phyloP scores from a whole-genome alignment of 2,797 vertebrate species.

The Chelon labrosus region DNA sequence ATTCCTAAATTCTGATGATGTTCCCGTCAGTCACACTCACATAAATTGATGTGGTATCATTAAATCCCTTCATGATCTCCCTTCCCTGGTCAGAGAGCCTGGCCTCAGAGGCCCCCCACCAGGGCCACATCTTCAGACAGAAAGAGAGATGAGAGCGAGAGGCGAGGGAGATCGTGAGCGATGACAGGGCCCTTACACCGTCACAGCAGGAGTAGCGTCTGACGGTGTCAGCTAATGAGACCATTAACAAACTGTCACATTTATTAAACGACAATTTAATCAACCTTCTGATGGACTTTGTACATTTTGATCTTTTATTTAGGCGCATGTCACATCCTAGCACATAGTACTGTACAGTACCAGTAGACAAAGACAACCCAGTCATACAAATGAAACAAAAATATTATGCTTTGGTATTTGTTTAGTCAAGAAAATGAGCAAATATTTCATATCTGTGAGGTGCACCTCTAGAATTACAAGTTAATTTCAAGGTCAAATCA shows the following conservation, averaged over 20 bases:
- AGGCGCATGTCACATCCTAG: background rate
- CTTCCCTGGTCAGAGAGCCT: too few relatives aligned
- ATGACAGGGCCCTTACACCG: constrained; percentile 41
- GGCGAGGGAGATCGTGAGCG: constrained; percentile 17
- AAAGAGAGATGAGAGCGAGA: constrained; percentile 38
- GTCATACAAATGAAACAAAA: too few relatives aligned
- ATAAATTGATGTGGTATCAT: too few relatives aligned
- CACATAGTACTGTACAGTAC: background rate
- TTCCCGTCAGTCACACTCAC: too few relatives aligned
- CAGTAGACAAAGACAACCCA: too few relatives aligned
- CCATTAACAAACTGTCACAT: constrained; percentile 54
- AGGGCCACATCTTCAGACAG: constrained; percentile 13
- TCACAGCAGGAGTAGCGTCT: constrained; percentile 48
- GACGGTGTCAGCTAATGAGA: constrained; percentile 53
- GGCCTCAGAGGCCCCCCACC: background rate
- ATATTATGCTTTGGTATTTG: too few relatives aligned
- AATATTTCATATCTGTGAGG: too few relatives aligned
- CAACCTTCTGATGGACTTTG: constrained; percentile 21
- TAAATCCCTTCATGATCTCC: too few relatives aligned
- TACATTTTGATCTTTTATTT: background rate
- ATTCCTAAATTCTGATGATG: too few relatives aligned
- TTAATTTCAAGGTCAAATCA: too few relatives aligned
- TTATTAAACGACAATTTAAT: constrained; percentile 39
- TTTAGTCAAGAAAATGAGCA: too few relatives aligned
- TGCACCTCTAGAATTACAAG: too few relatives aligned